Conservation (phyloP, 2,888 invertebrate genomes). For the Drosophila niveifrons region DNA sequence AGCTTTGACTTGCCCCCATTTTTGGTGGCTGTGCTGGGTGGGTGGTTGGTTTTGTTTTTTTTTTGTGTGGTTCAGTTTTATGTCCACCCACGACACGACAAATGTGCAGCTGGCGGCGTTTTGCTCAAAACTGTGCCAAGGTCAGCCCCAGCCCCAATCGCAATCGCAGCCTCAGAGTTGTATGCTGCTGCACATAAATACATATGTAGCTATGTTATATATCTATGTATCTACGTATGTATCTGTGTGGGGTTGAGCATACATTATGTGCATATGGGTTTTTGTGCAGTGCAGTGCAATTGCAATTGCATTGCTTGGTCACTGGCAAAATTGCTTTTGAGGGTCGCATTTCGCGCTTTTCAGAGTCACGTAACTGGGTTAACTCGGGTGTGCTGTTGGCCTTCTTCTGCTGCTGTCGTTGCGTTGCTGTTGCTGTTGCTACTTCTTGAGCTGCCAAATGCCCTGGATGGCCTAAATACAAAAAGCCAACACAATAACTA, state of each 20-base stretch:
- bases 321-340: conserved; percentile 70
- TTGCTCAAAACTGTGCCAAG: conserved; percentile 64
- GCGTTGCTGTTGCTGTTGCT: too few species aligned
- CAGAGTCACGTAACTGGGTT: conserved; percentile 76
- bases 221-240: conserved; percentile 35
- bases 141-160: conserved; percentile 41
- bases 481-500: conserved; percentile 10
- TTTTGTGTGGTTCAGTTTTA: neutral
- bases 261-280: conserved; percentile 25
- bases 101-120: conserved; percentile 41
- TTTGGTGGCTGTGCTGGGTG: conserved; percentile 2
- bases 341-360: conserved; percentile 77
- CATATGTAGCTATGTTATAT: neutral
- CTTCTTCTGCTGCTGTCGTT: conserved; percentile 52
- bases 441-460: neutral
- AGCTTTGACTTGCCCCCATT: conserved; percentile 21
- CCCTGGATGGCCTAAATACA: conserved; percentile 50
- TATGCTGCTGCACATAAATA: conserved; percentile 21
- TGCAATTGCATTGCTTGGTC: conserved; percentile 52
- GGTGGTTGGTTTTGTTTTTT: neutral
- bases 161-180: conserved; percentile 29
- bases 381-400: conserved; percentile 55
- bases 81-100: conserved; percentile 39
- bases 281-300: conserved; percentile 51
- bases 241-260: conserved; percentile 30